phyloP scores from a whole-genome alignment of 2,113 vertebrate species.

The Saguinus imperator region DNA sequence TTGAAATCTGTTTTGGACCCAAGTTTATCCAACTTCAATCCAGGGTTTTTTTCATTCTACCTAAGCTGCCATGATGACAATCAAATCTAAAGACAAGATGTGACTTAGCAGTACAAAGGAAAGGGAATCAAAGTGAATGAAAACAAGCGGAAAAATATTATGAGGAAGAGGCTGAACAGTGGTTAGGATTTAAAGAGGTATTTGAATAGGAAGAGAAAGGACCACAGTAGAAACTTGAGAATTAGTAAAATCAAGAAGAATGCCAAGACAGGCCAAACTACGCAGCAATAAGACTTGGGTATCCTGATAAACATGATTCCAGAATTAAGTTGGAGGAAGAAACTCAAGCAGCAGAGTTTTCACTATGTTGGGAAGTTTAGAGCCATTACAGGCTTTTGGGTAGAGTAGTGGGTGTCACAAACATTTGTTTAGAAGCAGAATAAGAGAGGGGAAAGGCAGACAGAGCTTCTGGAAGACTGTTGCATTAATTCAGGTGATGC shows the following conservation, averaged over 20 bases:
- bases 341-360: background rate
- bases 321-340: background rate
- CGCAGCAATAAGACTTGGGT: accelerated
- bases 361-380: background rate
- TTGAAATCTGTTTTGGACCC: background rate
- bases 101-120: background rate
- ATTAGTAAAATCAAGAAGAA: background rate
- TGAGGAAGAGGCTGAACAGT: background rate
- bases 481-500: background rate
- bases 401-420: background rate
- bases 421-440: background rate
- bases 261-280: background rate
- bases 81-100: background rate
- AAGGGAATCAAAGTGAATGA: background rate
- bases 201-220: background rate
- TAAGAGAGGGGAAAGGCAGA: background rate
- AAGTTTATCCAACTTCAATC: background rate
- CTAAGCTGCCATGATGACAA: background rate
- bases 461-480: background rate
- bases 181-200: background rate
- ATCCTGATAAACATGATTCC: background rate
- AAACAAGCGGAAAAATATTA: background rate
- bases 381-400: background rate
- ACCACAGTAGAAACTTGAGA: background rate
- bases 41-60: background rate